Evolutionary conservation across 2,113 vertebrate genomes (phyloP).

Genomic region (Ia io): DNA sequence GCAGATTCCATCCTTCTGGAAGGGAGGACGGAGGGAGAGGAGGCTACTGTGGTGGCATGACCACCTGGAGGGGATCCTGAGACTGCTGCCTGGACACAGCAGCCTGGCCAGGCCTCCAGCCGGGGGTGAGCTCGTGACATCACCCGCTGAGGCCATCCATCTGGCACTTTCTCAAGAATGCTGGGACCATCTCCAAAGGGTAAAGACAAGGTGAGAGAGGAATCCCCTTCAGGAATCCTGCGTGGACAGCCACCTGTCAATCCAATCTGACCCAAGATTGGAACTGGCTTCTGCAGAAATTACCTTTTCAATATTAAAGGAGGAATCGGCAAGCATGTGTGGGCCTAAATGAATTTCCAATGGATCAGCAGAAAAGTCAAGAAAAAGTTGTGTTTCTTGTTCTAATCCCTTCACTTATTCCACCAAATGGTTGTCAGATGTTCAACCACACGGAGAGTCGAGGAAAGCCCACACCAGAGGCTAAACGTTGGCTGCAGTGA

Average conservation of each 20-base stretch:
- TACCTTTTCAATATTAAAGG: constrained; percentile 38
- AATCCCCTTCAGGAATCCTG: not conserved
- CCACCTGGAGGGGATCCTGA: not conserved
- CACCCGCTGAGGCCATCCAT: not conserved
- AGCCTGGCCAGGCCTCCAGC: not conserved
- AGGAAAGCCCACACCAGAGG: constrained; percentile 56
- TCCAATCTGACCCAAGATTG: not conserved
- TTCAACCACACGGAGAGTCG: constrained; percentile 36
- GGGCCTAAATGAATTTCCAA: constrained; percentile 67
- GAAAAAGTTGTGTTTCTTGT: constrained; percentile 70
- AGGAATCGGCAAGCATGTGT: constrained; percentile 1
- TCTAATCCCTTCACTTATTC: constrained; percentile 69
- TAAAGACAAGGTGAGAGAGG: not conserved
- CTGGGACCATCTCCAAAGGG: not conserved
- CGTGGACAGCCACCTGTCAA: not conserved
- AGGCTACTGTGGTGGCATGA: not conserved
- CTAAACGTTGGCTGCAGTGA: constrained; percentile 6
- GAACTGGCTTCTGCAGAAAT: constrained; percentile 31
- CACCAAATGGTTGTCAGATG: constrained; percentile 76
- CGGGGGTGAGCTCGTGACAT: not conserved
- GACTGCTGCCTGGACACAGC: not conserved
- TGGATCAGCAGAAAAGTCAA: constrained; percentile 69
- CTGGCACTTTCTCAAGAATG: constrained; percentile 1
- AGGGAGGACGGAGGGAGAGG: not conserved
- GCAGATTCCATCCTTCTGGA: not conserved